phyloP scores from a whole-genome alignment of 1,140 invertebrate species.

The Phenacoccus solenopsis region DNA sequence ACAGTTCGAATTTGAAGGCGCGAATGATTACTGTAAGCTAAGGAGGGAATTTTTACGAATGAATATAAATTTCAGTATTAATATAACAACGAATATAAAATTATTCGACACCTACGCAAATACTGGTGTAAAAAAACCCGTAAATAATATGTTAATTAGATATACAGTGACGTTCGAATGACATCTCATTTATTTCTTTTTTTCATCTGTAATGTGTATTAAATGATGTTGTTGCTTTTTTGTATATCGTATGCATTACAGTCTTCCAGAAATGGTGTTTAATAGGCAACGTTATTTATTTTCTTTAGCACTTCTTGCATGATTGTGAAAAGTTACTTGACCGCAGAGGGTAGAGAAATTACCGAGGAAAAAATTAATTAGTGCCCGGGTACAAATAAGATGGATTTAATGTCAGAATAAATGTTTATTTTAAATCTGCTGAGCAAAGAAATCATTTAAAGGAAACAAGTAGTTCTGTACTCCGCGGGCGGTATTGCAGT shows the following conservation, averaged over 20 bases:
- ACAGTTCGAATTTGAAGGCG: too few species aligned
- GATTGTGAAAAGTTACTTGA: neutral
- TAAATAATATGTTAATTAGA: constrained; percentile 11
- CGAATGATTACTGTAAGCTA: too few species aligned
- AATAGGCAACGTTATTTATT: neutral
- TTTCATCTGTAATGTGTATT: neutral
- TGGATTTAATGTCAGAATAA: constrained; percentile 15
- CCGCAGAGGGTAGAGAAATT: neutral
- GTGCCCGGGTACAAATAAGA: constrained; percentile 8
- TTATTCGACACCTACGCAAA: constrained; percentile 5
- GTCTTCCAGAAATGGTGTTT: neutral
- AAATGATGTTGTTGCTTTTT: neutral
- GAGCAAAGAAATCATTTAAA: constrained; percentile 14
- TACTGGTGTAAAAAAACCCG: neutral
- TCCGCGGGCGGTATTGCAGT: constrained; percentile 16
- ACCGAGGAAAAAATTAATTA: constrained; percentile 4
- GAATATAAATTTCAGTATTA: neutral
- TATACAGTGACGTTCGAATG: neutral
- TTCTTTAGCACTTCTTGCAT: neutral
- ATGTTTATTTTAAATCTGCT: constrained; percentile 9
- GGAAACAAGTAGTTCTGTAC: constrained; percentile 15
- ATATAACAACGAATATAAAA: neutral
- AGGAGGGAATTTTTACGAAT: too few species aligned
- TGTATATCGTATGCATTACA: too few species aligned
- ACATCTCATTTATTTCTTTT: constrained; percentile 11